These are phyloP conservation scores for Phenganax subtilis DNA, from an alignment of 92 coral and sea anemone species.

Conservation along the genomic window DNA sequence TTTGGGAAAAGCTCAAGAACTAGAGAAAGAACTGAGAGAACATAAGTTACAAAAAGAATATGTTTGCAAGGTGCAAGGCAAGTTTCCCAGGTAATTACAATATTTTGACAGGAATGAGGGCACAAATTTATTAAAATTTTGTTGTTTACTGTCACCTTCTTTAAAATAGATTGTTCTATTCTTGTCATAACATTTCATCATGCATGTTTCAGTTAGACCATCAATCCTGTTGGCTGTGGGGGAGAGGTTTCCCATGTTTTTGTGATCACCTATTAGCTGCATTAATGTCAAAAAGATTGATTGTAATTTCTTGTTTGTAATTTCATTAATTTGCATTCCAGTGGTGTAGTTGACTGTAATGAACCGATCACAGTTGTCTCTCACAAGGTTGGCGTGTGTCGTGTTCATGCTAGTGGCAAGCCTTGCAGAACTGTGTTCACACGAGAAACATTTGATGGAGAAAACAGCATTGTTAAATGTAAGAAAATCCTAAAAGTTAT, in stretches of 20 bases:
- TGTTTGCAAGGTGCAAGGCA: slow-evolving; percentile 75
- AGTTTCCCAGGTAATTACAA: slow-evolving; percentile 65
- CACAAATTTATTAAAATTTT: background rate
- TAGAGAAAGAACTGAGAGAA: slow-evolving; percentile 80
- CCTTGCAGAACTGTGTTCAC: slow-evolving; percentile 78
- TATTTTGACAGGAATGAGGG: background rate
- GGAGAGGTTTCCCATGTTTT: background rate
- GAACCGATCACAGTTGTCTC: slow-evolving; percentile 82
- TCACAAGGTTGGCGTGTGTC: slow-evolving; percentile 93
- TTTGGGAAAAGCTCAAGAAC: slow-evolving; percentile 73
- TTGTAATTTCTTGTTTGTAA: background rate
- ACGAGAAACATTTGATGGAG: slow-evolving; percentile 61
- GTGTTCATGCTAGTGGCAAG: slow-evolving; percentile 73
- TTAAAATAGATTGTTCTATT: background rate
- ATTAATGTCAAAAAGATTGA: background rate
- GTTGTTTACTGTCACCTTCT: background rate
- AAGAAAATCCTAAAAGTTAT: slow-evolving; percentile 19
- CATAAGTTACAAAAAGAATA: slow-evolving; percentile 78
- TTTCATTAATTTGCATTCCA: slow-evolving; percentile 13
- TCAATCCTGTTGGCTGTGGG: too few species aligned
- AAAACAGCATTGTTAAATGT: slow-evolving; percentile 83
- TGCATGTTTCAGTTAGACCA: too few species aligned
- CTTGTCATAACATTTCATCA: background rate
- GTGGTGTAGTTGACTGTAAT: slow-evolving; percentile 69
- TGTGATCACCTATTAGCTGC: background rate